Conservation (phyloP, 2,113 vertebrate species). For the Phalacrocorax aristotelis region DNA sequence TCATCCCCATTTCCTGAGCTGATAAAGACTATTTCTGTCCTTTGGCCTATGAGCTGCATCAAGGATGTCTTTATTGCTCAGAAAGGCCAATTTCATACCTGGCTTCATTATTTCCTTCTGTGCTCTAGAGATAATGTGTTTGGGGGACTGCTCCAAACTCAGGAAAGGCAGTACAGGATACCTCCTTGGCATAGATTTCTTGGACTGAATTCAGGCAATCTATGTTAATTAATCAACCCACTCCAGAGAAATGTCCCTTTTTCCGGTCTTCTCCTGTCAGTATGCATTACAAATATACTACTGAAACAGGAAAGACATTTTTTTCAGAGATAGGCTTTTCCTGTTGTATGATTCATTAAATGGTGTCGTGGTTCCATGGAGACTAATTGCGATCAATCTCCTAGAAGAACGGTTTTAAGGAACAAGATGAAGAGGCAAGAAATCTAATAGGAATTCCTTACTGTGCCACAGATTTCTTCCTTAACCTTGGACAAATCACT, state of each 20-base stretch:
- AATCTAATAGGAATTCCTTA: background rate
- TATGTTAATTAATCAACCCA: slow-evolving; percentile 49
- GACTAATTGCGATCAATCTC: slow-evolving; percentile 45
- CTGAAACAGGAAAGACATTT: slow-evolving; percentile 15
- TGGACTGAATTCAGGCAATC: slow-evolving; percentile 29
- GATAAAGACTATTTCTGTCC: background rate
- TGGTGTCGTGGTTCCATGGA: slow-evolving; percentile 7
- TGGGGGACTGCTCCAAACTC: background rate
- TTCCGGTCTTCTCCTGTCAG: slow-evolving; percentile 32
- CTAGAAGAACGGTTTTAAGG: background rate
- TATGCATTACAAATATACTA: slow-evolving; percentile 42
- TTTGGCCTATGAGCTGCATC: background rate
- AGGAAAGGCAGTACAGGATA: background rate
- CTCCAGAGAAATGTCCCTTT: slow-evolving; percentile 35
- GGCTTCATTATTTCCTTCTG: background rate
- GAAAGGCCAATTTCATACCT: background rate
- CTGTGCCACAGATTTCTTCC: background rate
- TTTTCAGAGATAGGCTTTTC: slow-evolving; percentile 26
- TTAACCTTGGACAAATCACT: background rate
- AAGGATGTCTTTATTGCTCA: background rate
- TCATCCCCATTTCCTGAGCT: background rate
- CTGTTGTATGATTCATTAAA: slow-evolving; percentile 39
- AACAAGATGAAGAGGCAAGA: background rate
- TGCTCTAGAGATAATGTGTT: background rate
- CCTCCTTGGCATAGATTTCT: slow-evolving; percentile 16